Evolutionary conservation across 2,888 invertebrate genomes (phyloP).

Genomic region (Watsonalla binaria): DNA sequence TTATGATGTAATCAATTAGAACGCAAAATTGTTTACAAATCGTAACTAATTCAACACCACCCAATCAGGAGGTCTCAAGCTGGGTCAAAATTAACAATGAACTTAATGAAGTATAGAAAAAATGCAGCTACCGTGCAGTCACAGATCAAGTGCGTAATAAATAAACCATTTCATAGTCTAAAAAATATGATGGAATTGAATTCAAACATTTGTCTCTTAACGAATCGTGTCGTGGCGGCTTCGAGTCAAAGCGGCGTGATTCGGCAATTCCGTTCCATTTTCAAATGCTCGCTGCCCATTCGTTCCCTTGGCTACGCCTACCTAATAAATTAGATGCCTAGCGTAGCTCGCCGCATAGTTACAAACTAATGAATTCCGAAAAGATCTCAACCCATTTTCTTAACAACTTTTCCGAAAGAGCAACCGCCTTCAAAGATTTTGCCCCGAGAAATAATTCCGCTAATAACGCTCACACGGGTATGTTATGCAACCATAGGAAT

Average conservation of each 20-base stretch:
- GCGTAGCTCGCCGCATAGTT: conserved; percentile 74
- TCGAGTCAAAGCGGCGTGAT: conserved; percentile 72
- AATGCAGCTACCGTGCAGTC: conserved; percentile 55
- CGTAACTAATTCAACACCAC: conserved; percentile 22
- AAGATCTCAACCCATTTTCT: conserved; percentile 79
- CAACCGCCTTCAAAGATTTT: conserved; percentile 77
- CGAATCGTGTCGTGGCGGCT: conserved; percentile 75
- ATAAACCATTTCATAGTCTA: conserved; percentile 63
- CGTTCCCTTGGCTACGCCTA: conserved; percentile 75
- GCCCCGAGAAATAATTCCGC: conserved; percentile 74
- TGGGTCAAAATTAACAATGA: conserved; percentile 52
- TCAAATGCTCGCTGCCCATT: conserved; percentile 75
- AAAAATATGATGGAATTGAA: conserved; percentile 73
- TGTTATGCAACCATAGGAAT: conserved; percentile 79
- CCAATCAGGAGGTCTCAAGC: conserved; percentile 32
- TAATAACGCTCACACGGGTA: conserved; percentile 75
- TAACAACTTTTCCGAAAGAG: conserved; percentile 77
- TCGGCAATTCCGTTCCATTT: conserved; percentile 70
- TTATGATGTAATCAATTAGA: background rate
- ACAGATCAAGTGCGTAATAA: conserved; percentile 57
- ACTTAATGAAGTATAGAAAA: conserved; percentile 54
- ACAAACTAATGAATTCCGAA: conserved; percentile 75
- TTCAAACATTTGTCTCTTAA: conserved; percentile 78
- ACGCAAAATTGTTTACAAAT: conserved; percentile 8
- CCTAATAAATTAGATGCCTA: conserved; percentile 75